phyloP scores from a whole-genome alignment of 2,797 vertebrate genomes.

The Strix occidentalis region DNA sequence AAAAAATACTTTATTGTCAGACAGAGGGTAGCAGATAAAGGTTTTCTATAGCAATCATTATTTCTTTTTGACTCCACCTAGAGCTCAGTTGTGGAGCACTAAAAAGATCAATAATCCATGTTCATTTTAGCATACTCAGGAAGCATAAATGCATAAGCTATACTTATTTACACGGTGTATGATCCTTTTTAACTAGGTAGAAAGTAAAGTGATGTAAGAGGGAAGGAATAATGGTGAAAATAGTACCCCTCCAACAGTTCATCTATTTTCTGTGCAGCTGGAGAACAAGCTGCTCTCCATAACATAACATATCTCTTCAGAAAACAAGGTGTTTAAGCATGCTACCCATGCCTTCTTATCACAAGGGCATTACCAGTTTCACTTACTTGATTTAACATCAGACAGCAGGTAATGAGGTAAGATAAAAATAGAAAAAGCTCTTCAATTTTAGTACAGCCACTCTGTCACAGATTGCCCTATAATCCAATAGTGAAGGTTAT shows the following conservation, averaged over 20 bases:
- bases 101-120: neutral
- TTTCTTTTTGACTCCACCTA: neutral
- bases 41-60: neutral
- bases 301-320: neutral
- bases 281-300: neutral
- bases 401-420: conserved; percentile 47
- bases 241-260: neutral
- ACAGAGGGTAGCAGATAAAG: neutral
- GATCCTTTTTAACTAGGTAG: neutral
- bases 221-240: neutral
- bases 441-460: conserved; percentile 8
- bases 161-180: neutral
- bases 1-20: neutral
- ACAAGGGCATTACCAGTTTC: conserved; percentile 35
- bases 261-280: neutral
- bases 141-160: neutral
- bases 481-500: conserved; percentile 25
- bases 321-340: conserved; percentile 15
- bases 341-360: neutral
- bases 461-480: conserved; percentile 3
- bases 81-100: neutral
- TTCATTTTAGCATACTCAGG: neutral
- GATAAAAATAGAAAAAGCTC: conserved; percentile 48
- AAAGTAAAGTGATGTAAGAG: neutral
- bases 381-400: conserved; percentile 55